Base-by-base conservation (phyloP, 23 tunicate genomes). In the Botrylloides violaceus region DNA sequence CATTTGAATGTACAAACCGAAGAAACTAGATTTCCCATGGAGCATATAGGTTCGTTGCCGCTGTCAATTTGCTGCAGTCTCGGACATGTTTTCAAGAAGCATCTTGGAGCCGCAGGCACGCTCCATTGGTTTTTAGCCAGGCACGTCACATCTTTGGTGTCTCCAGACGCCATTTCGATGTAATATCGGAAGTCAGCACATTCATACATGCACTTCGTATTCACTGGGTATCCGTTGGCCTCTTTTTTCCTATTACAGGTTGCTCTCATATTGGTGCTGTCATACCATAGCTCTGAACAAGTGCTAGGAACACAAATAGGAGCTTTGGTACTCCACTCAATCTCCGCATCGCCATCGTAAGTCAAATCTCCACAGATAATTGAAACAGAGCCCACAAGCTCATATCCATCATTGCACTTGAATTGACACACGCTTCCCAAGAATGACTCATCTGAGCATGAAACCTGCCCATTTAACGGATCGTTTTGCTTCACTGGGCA, bases 401-500 rank as follows among this genome's bases (percentile, higher is more conserved):
- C 61, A 37, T 37, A 68, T 36, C 74, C 74, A 5, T 68, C 74
- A 20, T 68, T 30, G 29, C 74, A 68, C 6, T 55, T 22, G 28
- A 68, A 68, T 43, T 38, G 29, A 22, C 74, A 68, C 24, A 37
- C 58, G 32, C 74, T 68, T 39, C 56, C 56, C 74, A 15, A 32
- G 25, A 9, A 68, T 9, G 56, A 25, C 6, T 28, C 74, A 15
- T 68, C 47, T 15, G 27, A 25, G 29, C 74, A 68, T 4, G 12
- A 6, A 15, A 68, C 74, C 29, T 26, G 18, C 12, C 74, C 74
- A 1, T 68, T 35, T 2, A 35, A 55, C 18, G 74, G 74, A n/a
- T 68, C 57, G 4, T 20, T 2, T 23, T 36, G 74, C 9, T 5
- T 28, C 26, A 23, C 58, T 19, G 21, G 31, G 58, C 74, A 68